Conservation (phyloP, 2,113 vertebrate species). For the Brachionichthys hirsutus region DNA sequence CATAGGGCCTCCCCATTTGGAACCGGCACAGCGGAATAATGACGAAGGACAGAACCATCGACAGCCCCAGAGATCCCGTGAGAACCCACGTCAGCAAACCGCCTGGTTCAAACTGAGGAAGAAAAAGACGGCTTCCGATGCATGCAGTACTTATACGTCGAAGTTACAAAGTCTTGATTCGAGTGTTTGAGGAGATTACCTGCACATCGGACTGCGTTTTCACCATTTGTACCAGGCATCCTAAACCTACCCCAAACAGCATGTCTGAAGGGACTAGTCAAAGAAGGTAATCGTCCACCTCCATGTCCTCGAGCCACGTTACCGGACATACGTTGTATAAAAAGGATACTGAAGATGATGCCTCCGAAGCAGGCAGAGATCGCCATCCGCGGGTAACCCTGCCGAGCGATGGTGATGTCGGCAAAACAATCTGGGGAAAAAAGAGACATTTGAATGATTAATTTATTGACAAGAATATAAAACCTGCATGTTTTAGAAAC, state of each 20-base stretch:
- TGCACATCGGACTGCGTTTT: conserved; percentile 71
- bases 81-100: conserved; percentile 90
- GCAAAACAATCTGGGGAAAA: conserved; percentile 91
- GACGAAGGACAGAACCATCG: conserved; percentile 87
- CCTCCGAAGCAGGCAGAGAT: conserved; percentile 96
- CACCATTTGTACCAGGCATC: conserved; percentile 86
- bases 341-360: conserved; percentile 99
- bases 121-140: background rate
- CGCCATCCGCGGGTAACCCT: conserved; percentile 96
- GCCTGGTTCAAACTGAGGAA: conserved; percentile 82
- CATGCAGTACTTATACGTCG: background rate
- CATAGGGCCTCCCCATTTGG: conserved; percentile 79
- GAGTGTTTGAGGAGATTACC: conserved; percentile 70
- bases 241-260: conserved; percentile 90
- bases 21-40: conserved; percentile 85
- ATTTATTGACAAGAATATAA: background rate
- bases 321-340: background rate
- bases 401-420: conserved; percentile 90
- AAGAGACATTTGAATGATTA: background rate
- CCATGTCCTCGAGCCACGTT: background rate
- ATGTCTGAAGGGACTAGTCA: conserved; percentile 83
- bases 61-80: conserved; percentile 86
- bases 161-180: background rate
- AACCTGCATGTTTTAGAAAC: too few relatives aligned
- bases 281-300: conserved; percentile 17